Base-by-base conservation (phyloP, 1,140 invertebrate species). In the Drosophila neocordata region DNA sequence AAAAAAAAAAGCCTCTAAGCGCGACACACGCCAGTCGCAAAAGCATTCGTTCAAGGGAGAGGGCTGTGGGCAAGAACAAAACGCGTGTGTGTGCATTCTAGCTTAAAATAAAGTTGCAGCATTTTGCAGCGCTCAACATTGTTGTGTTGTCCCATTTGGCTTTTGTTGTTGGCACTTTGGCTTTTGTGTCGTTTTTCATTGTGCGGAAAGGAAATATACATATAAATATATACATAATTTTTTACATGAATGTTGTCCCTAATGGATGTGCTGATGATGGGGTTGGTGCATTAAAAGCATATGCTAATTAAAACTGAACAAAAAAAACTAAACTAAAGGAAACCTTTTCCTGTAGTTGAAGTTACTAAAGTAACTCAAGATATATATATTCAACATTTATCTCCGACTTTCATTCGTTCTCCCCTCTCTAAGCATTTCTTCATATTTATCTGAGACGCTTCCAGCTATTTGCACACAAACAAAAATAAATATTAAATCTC, bases 401-500 rank as follows among this genome's bases (percentile, higher is more conserved):
- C 27, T 31, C 1, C 6, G 7, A 11, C 13, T 44, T 65, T 67
- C 48, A 60, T 61, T 13, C 15, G 13, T 9, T 35, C 52, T 20
- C 5, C 4, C 24, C 34, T 31, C 4, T 31, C 27, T 31, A 31
- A 3, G 2, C 2, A 4, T 69, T 53, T 27, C 35, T 35, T 53
- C 65, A 58, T 75, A 76, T 77, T 60, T 77, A 78, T 77, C 73
- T 75, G 34, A 58, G 51, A 31, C 56, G 83, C 83, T 88, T 88
- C 83, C 83, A 88, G 83, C 83, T 88, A 88, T 88, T 88, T 88
- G 83, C 83, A 88, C 83, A 88, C 83, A 88, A 88, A 88, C 83
- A 88, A 88, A 88, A 88, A 88, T 88, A 88, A 88, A 88, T 88
- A 88, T 88, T 88, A 88, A 88, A 79, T 88, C 83, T 85, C 82